Base-by-base conservation (phyloP, 2,888 invertebrate species). In the Mythimna loreyi region DNA sequence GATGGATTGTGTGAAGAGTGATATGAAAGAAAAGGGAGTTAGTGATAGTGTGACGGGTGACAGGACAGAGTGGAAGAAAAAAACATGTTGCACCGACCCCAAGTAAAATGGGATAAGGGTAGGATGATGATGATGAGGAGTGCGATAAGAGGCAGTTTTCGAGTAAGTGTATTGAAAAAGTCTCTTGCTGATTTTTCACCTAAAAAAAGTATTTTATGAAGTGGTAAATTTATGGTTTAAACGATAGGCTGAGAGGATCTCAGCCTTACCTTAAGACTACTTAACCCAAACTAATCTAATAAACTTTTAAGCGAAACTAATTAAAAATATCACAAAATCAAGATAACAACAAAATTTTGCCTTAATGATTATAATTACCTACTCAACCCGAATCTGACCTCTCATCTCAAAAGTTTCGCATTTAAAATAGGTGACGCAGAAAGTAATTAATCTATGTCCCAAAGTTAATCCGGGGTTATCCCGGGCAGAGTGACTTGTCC, bases 361-460 rank as follows among this genome's bases (percentile, higher is more conserved):
- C 49, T 4, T 0, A 50, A 52, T 47, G n/a, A 43, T 63, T 67
- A 56, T 65, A 62, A 79, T 62, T 47, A 79, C 63, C 55, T 67
- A 71, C 60, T 71, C 63, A 78, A 57, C 73, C 69, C 30, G 33
- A 74, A 69, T 40, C 13, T 68, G 67, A 67, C 59, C 80, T 73
- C 68, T 71, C 64, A 71, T 62, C 66, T 68, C 36, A 58, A 81
- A 80, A 75, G 61, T 81, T 81, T 82, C 72, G 56, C 77, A 71
- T 77, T 75, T 80, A 80, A 79, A 81, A 75, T 77, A 73, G 73
- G 72, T 74, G 65, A 75, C 72, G 75, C 76, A 71, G 62, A 79
- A 67, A 71, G 81, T 75, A 72, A 88, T 90, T 85, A 85, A 89
- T 89, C 87, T 85, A 75, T 66, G 83, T 80, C 78, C 58, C 64